Evolutionary conservation across 2,113 vertebrate genomes (phyloP).

Genomic region (Dasypus novemcinctus): DNA sequence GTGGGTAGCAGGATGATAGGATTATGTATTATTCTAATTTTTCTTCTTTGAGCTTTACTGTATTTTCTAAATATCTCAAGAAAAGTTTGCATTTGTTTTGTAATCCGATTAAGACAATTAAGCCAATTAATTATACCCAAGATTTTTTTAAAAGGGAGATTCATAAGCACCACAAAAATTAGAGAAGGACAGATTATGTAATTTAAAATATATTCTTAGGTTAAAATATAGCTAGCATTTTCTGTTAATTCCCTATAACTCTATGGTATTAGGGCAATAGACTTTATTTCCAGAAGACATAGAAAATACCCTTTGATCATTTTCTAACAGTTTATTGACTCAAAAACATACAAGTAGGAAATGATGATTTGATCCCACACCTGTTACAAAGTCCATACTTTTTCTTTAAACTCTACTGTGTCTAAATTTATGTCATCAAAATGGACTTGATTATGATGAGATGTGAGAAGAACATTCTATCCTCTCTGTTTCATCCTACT

Average conservation of each 20-base stretch:
- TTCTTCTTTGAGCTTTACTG: background rate
- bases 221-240: background rate
- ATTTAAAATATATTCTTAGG: background rate
- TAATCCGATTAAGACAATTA: background rate
- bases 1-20: background rate
- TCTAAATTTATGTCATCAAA: conserved; percentile 7
- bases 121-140: background rate
- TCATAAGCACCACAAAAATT: background rate
- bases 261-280: background rate
- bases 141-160: background rate
- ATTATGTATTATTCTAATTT: conserved; percentile 9
- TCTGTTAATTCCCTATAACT: background rate
- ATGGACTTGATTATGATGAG: background rate
- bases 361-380: background rate
- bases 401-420: background rate
- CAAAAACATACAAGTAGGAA: background rate
- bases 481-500: background rate
- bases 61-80: background rate
- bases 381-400: background rate
- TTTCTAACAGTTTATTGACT: background rate
- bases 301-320: background rate
- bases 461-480: background rate
- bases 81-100: background rate
- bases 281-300: background rate
- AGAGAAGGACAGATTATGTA: background rate